Evolutionary conservation across 2,888 invertebrate species (phyloP).

Genomic region (Tetragnatha montana): DNA sequence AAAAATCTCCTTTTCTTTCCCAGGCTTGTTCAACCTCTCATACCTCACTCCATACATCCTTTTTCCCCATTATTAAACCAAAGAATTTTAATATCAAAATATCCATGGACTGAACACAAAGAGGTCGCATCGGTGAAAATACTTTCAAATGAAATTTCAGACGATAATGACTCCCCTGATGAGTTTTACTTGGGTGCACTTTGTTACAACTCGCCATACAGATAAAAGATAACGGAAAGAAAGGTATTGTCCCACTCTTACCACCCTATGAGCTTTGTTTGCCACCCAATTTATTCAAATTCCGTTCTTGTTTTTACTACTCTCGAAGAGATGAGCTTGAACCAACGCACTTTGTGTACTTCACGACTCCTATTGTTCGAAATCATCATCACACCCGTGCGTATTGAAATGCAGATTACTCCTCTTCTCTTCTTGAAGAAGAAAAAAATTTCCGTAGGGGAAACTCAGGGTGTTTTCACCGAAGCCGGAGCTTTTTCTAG

Average conservation of each 20-base stretch:
- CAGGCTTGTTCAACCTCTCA: too few relatives aligned
- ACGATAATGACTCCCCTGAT: not conserved
- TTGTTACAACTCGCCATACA: not conserved
- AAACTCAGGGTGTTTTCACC: not conserved
- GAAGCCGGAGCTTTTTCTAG: not conserved
- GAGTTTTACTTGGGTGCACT: not conserved
- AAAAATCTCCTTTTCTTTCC: too few relatives aligned
- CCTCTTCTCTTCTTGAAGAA: not conserved
- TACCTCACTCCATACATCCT: too few relatives aligned
- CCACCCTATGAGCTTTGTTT: not conserved
- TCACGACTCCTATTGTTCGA: conserved; percentile 31
- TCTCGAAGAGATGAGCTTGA: not conserved
- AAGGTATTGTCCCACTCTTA: not conserved
- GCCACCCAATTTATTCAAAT: conserved; percentile 31
- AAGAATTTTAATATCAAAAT: too few relatives aligned
- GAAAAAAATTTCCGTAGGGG: not conserved
- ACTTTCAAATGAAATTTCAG: not conserved
- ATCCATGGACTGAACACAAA: too few relatives aligned
- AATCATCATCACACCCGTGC: conserved; percentile 35
- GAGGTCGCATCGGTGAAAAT: not conserved
- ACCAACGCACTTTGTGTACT: conserved; percentile 1
- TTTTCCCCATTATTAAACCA: too few relatives aligned
- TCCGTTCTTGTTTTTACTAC: conserved; percentile 20
- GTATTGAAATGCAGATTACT: conserved; percentile 47
- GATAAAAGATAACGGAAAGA: not conserved